Conservation (phyloP, 2,113 vertebrate genomes). For the Bufo bufo region DNA sequence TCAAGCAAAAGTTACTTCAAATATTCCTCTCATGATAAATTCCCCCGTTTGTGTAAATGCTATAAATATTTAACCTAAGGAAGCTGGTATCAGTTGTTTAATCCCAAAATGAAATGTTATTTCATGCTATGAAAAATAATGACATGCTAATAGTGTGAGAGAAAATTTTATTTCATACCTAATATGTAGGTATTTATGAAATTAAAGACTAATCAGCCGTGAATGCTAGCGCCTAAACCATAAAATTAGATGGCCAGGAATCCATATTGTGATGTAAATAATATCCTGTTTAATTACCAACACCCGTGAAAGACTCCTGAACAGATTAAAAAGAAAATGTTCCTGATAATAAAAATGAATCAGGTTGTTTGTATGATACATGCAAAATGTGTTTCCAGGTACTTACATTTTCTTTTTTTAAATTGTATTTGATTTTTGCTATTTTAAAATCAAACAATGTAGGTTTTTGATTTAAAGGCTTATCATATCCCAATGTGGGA, state of each 20-base stretch:
- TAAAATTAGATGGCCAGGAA: constrained; percentile 99
- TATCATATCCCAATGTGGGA: too few species aligned
- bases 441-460: too few species aligned
- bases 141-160: constrained; percentile 81
- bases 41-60: constrained; percentile 76
- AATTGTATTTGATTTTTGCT: background rate
- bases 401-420: background rate
- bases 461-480: too few species aligned
- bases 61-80: constrained; percentile 79
- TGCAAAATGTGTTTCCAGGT: background rate
- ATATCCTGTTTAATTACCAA: constrained; percentile 82
- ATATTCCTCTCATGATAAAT: too few species aligned
- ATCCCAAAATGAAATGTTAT: constrained; percentile 86
- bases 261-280: constrained; percentile 92
- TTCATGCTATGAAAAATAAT: constrained; percentile 84
- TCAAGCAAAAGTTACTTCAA: too few species aligned
- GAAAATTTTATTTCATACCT: constrained; percentile 73
- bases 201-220: constrained; percentile 90
- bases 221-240: constrained; percentile 99
- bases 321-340: constrained; percentile 83
- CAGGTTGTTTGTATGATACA: constrained; percentile 71
- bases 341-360: constrained; percentile 83
- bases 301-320: constrained; percentile 73
- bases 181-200: constrained; percentile 86
- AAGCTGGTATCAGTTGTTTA: constrained; percentile 82